phyloP scores from a whole-genome alignment of 2,113 vertebrate genomes.

The Urocynchramus pylzowi region DNA sequence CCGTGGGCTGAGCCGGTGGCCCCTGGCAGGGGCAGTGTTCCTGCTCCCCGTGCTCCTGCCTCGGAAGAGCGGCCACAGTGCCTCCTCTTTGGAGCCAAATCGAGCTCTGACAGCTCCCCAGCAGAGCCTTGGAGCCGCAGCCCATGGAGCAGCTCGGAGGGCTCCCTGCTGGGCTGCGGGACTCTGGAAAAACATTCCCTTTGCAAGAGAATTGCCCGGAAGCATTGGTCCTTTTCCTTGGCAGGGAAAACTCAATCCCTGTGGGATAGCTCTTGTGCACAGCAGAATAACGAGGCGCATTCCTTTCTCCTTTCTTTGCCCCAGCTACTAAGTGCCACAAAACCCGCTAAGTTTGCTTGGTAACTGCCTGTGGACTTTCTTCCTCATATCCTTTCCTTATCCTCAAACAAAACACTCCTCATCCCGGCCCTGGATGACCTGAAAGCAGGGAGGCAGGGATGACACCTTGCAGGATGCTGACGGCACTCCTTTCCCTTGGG shows the following conservation, averaged over 20 bases:
- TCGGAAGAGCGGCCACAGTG: rapidly evolving
- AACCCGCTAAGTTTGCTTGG: not conserved
- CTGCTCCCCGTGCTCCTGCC: rapidly evolving
- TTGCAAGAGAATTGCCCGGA: not conserved
- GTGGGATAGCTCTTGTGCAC: not conserved
- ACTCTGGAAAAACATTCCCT: not conserved
- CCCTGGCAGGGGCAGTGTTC: rapidly evolving
- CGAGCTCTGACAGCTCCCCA: not conserved
- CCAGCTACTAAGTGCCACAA: not conserved
- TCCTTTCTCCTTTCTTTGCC: not conserved
- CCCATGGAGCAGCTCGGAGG: not conserved
- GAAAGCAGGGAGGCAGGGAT: not conserved
- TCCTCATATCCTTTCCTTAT: not conserved
- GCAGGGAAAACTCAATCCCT: not conserved
- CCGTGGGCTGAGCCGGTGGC: not conserved
- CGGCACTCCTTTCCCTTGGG: not conserved
- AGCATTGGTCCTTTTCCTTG: not conserved
- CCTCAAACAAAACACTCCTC: not conserved
- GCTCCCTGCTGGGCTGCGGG: not conserved
- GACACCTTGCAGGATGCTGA: not conserved
- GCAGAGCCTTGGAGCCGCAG: not conserved
- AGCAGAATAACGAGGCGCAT: not conserved
- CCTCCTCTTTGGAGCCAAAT: not conserved
- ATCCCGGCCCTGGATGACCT: not conserved
- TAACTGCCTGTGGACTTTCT: not conserved